Conservation (phyloP, 2,113 vertebrate species). For the Corythornis vintsioides region DNA sequence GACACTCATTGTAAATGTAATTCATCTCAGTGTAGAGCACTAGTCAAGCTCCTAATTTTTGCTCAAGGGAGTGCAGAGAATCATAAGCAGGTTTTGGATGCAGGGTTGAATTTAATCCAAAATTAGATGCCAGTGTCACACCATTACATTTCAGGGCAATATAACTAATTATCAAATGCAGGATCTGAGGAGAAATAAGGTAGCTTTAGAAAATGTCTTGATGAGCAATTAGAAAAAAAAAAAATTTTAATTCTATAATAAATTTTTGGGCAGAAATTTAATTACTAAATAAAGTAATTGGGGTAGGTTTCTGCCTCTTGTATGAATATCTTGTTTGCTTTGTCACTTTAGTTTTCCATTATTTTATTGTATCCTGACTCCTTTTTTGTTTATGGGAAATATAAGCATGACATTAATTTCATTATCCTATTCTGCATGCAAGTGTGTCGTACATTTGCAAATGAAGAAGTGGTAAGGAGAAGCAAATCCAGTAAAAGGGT, state of each 20-base stretch:
- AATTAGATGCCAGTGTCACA: background rate
- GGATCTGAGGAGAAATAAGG: background rate
- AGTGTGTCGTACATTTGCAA: conserved; percentile 12
- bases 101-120: background rate
- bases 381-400: conserved; percentile 28
- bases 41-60: conserved; percentile 29
- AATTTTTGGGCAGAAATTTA: background rate
- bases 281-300: background rate
- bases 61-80: background rate
- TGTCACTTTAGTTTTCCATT: conserved; percentile 41
- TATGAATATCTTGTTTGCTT: background rate
- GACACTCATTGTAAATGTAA: background rate
- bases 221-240: background rate
- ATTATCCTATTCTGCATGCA: conserved; percentile 48
- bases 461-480: conserved; percentile 38
- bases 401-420: conserved; percentile 49
- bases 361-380: conserved; percentile 28
- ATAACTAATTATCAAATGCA: background rate
- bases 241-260: background rate
- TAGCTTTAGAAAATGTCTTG: background rate
- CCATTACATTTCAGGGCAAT: background rate
- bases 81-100: background rate
- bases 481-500: background rate
- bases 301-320: background rate
- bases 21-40: background rate